phyloP scores from a whole-genome alignment of 1,140 invertebrate species.

The Camponotus vicinus region DNA sequence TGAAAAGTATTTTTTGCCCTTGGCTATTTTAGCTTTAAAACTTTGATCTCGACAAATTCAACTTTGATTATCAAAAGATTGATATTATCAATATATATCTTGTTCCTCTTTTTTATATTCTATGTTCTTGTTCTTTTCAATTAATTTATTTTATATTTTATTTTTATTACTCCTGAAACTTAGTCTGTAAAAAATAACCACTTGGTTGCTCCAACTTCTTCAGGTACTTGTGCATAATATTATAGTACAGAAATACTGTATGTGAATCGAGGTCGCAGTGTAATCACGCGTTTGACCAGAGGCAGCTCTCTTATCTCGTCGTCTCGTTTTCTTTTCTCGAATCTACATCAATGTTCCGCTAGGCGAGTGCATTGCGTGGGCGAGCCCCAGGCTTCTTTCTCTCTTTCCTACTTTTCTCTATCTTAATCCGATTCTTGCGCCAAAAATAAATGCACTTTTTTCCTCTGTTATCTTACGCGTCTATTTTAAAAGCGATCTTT shows the following conservation, averaged over 20 bases:
- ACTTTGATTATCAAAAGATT: not conserved
- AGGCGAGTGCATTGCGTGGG: constrained; percentile 30
- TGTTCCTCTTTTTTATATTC: not conserved
- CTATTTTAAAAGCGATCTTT: not conserved
- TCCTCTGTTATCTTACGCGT: not conserved
- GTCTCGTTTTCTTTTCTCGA: constrained; percentile 21
- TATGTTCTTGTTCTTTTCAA: not conserved
- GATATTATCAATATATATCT: not conserved
- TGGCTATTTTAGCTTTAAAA: not conserved
- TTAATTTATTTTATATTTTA: constrained; percentile 25
- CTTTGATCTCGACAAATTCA: not conserved
- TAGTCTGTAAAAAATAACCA: not conserved
- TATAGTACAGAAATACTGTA: constrained; percentile 40
- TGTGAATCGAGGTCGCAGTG: constrained; percentile 58
- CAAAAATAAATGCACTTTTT: not conserved
- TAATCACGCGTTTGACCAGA: constrained; percentile 3
- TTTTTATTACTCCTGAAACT: constrained; percentile 26
- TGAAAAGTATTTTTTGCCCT: not conserved
- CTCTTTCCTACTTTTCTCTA: not conserved
- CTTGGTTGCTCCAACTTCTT: not conserved
- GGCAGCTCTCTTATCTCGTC: constrained; percentile 16
- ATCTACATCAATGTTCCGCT: constrained; percentile 53
- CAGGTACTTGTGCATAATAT: not conserved
- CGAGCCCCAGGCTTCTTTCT: constrained; percentile 33
- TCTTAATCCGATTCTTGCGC: constrained; percentile 31